Base-by-base conservation (phyloP, 2,113 vertebrate genomes). In the Xiphias gladius region DNA sequence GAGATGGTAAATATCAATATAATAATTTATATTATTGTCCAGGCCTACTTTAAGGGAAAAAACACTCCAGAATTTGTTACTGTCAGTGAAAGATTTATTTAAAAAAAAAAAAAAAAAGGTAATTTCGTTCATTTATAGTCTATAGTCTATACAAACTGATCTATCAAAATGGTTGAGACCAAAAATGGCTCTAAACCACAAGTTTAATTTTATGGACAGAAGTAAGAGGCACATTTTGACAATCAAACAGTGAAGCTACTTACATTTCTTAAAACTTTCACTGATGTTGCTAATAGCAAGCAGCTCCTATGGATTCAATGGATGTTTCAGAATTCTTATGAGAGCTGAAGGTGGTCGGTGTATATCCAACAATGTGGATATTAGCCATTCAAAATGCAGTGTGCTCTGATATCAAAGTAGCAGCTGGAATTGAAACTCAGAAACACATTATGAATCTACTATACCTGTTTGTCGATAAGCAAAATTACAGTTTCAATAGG, bases 201-300 rank as follows among this genome's bases (percentile, higher is more conserved):
- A 32, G 10, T 35, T 54, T 76, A 2, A 41, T 59, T 48, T 32
- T 14, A 37, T 0, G 63, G 20, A 82, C 5, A 63, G 64, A 57
- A 20, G 55, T 65, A 26, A 66, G 71, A 86, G 87, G 87, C 81
- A 88, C 86, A 43, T 43, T 64, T 2, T 61, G 57, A 63, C 37
- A 39, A 62, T 66, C 3, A 35, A 61, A 55, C 30, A 63, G 0
- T 0, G 16, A 46, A 26, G 11, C 43, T 48, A 10, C 0, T 7
- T n/a, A 55, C 10, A 64, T n/a, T 12, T 39, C 8, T 30, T 52
- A 1, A 19, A 30, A 59, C 32, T 32, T 68, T 30, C 61, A 13
- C 46, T 64, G 43, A 54, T 54, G 28, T n/a, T 48, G 22, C 52
- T 19, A 22, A 1, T 6, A 65, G 14, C 16, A 32, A 28, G 19